These are phyloP conservation scores for Lota lota DNA, from an alignment of 2,113 vertebrate species.

Conservation along the genomic window DNA sequence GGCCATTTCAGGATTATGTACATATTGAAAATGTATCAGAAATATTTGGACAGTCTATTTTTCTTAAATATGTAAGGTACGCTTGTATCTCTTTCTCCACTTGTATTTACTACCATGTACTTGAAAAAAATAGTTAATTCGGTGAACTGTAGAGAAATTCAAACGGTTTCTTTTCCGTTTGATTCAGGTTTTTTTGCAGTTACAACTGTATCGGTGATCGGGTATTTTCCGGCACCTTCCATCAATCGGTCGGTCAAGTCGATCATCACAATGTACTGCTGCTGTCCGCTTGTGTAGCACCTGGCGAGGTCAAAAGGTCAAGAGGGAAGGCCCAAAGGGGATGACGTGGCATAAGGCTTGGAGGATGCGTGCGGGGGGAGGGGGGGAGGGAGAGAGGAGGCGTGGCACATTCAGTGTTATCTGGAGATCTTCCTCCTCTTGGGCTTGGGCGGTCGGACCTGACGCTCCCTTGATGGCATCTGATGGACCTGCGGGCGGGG, in stretches of 20 bases:
- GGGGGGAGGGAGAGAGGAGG: too few relatives aligned
- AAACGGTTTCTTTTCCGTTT: conserved; percentile 61
- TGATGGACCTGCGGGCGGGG: conserved; percentile 74
- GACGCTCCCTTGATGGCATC: conserved; percentile 91
- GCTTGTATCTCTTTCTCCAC: conserved; percentile 80
- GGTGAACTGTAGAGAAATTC: conserved; percentile 85
- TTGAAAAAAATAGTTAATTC: conserved; percentile 91
- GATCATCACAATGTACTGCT: conserved; percentile 69
- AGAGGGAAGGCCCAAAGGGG: conserved; percentile 37
- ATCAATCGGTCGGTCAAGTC: conserved; percentile 48
- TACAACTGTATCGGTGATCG: conserved; percentile 59
- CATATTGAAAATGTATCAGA: conserved; percentile 98
- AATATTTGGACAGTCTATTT: conserved; percentile 98
- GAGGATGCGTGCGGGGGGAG: conserved; percentile 24
- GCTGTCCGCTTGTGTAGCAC: conserved; percentile 63
- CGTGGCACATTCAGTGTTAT: conserved; percentile 90
- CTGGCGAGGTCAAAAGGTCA: conserved; percentile 56
- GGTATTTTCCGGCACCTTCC: too few relatives aligned
- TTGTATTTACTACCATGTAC: conserved; percentile 78
- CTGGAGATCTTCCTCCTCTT: conserved; percentile 99
- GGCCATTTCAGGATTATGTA: conserved; percentile 98
- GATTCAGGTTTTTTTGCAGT: conserved; percentile 51
- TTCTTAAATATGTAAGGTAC: conserved; percentile 82
- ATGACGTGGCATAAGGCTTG: conserved; percentile 58
- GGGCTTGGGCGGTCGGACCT: conserved; percentile 94